Conservation (phyloP, 92 coral and sea anemone species). For the Parazoanthus darwini region DNA sequence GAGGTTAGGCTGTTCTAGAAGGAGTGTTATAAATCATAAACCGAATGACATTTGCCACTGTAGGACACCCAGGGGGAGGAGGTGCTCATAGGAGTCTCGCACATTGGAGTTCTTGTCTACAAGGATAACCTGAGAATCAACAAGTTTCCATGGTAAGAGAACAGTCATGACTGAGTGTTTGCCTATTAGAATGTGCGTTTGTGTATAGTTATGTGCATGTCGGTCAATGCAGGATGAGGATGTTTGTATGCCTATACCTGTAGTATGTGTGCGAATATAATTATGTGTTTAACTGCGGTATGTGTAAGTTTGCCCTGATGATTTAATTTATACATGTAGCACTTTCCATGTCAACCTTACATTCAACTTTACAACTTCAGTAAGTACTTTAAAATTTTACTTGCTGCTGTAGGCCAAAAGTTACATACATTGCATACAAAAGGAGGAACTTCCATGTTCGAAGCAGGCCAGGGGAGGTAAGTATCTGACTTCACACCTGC, state of each 20-base stretch:
- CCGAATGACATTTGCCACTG: not conserved
- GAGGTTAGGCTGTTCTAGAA: not conserved
- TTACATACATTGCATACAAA: conserved; percentile 81
- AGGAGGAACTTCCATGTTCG: conserved; percentile 75
- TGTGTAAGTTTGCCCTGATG: too few species aligned
- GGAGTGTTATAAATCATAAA: not conserved
- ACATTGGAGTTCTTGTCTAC: conserved; percentile 83
- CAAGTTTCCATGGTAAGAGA: conserved; percentile 84
- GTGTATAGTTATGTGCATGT: too few species aligned
- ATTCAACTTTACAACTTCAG: not conserved
- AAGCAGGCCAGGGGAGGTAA: conserved; percentile 97
- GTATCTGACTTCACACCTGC: not conserved
- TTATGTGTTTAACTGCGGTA: not conserved
- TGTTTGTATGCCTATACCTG: too few species aligned
- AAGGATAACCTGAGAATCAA: conserved; percentile 88
- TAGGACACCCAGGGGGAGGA: conserved; percentile 90
- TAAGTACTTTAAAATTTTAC: not conserved
- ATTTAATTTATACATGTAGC: too few species aligned
- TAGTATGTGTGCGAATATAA: not conserved
- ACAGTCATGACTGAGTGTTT: not conserved
- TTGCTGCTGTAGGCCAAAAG: conserved; percentile 67
- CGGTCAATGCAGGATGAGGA: too few species aligned
- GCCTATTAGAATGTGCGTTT: not conserved
- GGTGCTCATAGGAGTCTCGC: conserved; percentile 88
- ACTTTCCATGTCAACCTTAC: too few species aligned